Conservation (phyloP, 2,797 vertebrate genomes). For the Spinus pinus region DNA sequence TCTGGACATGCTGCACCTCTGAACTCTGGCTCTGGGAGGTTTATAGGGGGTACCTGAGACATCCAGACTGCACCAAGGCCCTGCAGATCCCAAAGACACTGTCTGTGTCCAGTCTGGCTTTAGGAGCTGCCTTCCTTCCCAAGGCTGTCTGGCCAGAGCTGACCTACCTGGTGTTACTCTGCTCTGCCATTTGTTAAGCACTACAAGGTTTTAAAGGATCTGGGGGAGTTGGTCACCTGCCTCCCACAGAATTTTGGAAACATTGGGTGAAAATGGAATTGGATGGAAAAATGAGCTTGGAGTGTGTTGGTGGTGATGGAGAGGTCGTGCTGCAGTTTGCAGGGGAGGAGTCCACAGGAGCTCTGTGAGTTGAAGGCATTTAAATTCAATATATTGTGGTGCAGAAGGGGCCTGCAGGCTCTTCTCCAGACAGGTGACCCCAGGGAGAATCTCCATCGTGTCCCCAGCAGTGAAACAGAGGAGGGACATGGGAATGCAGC, state of each 20-base stretch:
- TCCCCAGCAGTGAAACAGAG: not conserved
- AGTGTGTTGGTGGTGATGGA: not conserved
- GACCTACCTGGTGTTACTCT: not conserved
- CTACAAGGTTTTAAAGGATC: not conserved
- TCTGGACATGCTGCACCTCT: not conserved
- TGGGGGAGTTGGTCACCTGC: not conserved
- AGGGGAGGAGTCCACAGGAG: not conserved
- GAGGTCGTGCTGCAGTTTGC: not conserved
- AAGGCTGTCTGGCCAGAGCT: not conserved
- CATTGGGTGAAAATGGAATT: not conserved
- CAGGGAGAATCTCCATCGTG: accelerated
- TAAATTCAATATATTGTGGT: not conserved
- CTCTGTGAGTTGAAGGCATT: not conserved
- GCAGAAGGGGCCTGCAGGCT: not conserved
- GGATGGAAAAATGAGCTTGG: not conserved
- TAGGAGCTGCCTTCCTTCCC: not conserved
- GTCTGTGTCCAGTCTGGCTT: accelerated
- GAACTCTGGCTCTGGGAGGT: not conserved
- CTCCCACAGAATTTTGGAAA: not conserved
- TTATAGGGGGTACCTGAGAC: not conserved
- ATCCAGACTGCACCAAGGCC: not conserved
- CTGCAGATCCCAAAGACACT: not conserved
- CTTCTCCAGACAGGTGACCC: not conserved
- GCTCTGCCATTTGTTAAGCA: not conserved
- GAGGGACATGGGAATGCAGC: not conserved